Evolutionary conservation across 2,113 vertebrate species (phyloP).

Genomic region (Corythaixoides concolor): DNA sequence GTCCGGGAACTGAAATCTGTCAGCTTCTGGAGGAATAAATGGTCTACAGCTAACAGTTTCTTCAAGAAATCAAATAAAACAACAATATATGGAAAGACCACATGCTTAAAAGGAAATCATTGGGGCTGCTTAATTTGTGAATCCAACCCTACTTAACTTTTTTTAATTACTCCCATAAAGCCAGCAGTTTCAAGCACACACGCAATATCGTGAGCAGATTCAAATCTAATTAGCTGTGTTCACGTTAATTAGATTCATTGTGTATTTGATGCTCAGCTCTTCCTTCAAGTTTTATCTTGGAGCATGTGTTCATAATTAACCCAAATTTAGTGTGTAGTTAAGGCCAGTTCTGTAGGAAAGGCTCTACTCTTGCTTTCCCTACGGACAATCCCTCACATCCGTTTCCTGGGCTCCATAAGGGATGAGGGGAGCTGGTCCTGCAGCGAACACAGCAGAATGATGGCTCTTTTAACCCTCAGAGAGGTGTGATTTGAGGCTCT

Average conservation of each 20-base stretch:
- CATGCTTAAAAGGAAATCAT: background rate
- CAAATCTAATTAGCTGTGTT: conserved; percentile 60
- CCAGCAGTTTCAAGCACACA: background rate
- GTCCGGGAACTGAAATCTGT: background rate
- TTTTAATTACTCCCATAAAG: conserved; percentile 60
- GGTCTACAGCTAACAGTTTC: background rate
- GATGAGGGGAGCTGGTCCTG: background rate
- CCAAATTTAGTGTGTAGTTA: conserved; percentile 32
- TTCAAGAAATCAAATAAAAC: background rate
- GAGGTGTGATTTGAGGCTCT: background rate
- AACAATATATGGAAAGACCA: background rate
- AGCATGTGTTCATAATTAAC: conserved; percentile 53
- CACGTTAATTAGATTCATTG: conserved; percentile 61
- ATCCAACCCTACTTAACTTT: conserved; percentile 45
- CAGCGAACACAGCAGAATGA: accelerated
- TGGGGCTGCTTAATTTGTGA: conserved; percentile 30
- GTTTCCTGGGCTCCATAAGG: accelerated
- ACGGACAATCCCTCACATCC: background rate
- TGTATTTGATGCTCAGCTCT: conserved; percentile 44
- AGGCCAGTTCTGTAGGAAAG: background rate
- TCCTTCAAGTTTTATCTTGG: conserved; percentile 52
- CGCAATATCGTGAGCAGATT: conserved; percentile 24
- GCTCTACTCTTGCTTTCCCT: background rate
- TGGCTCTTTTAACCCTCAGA: background rate
- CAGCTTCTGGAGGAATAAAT: background rate